Conservation (phyloP, 2,888 invertebrate genomes). For the Isoperla grammatica region DNA sequence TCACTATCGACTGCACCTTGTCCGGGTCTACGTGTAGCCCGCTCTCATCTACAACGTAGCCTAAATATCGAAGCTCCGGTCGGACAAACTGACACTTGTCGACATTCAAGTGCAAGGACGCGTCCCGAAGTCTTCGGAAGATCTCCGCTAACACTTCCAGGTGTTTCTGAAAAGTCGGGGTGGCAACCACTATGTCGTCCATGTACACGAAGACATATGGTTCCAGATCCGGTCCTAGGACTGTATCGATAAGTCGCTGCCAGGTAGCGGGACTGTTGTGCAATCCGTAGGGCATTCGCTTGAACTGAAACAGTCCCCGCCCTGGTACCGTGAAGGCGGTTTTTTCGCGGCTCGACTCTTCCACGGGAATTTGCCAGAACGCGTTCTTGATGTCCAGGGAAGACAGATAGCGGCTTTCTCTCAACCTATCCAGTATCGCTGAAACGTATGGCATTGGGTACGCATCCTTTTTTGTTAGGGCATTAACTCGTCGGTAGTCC, state of each 20-base stretch:
- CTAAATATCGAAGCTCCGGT: conserved; percentile 36
- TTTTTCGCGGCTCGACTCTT: no score
- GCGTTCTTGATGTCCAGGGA: no score
- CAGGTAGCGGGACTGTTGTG: no score
- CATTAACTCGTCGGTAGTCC: no score
- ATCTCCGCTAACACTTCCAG: conserved; percentile 13
- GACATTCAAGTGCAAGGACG: background rate
- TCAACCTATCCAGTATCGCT: no score
- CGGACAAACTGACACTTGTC: conserved; percentile 15
- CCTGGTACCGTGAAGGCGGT: conserved; percentile 8
- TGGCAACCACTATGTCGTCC: conserved; percentile 33
- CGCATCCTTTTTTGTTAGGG: no score
- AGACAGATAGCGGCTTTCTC: no score
- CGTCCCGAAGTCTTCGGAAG: conserved; percentile 6
- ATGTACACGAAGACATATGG: conserved; percentile 20
- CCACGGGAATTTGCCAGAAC: no score
- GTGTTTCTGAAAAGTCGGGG: conserved; percentile 25
- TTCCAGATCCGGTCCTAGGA: background rate
- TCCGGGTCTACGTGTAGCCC: conserved; percentile 33
- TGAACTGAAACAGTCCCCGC: background rate
- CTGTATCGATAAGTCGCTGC: background rate
- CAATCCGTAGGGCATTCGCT: background rate
- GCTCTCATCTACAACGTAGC: no score
- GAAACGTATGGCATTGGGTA: no score
- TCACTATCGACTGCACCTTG: conserved; percentile 27